Base-by-base conservation (phyloP, 53 echinoderm and acorn worm genomes). In the Zoroaster sp. region DNA sequence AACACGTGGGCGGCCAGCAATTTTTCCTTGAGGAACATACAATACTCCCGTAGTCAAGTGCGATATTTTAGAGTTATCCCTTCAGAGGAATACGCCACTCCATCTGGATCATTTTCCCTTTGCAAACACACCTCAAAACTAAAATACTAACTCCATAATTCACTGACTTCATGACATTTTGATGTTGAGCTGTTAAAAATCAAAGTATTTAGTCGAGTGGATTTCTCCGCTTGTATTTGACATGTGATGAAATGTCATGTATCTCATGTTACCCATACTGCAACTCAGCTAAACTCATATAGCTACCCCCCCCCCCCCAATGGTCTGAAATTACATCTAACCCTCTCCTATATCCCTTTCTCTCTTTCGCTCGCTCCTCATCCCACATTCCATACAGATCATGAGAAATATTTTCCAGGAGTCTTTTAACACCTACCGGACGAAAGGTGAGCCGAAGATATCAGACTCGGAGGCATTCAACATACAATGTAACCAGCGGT, bases 401-500 rank as follows among this genome's bases (percentile, higher is more conserved):
- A 92, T 98, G 92, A 90, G 95, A 32, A 95, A 98, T 76, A 98
- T 98, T 53, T 98, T 96, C 69, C 95, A 98, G 87, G 98, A 98
- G 76, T 98, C 95, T 11, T 98, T 92, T 76, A 98, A 96, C 89
- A 92, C 94, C 12, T 98, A 98, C 90, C 90, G 96, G 55, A 79
- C 87, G 33, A 98, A 99, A 72, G 89, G 92, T 0, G 99, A 99
- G 76, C 87, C 89, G 11, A 92, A 92, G 39, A 91, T 99, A 80
- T 89, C 94, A 0, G 94, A 99, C 45, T 74, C 90, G 49, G 99
- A 94, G 74, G 96, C 99, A 2, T 65, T 95, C 10, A 96, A 90
- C 66, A 87, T 95, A 73, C 89, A 89, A 41, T 94, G 95, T 77
- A 97, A 93, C 74, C 94, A 87, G 73, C 93, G 96, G 3, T 65